Evolutionary conservation across 2,113 vertebrate species (phyloP).

Genomic region (Hyla sarda): DNA sequence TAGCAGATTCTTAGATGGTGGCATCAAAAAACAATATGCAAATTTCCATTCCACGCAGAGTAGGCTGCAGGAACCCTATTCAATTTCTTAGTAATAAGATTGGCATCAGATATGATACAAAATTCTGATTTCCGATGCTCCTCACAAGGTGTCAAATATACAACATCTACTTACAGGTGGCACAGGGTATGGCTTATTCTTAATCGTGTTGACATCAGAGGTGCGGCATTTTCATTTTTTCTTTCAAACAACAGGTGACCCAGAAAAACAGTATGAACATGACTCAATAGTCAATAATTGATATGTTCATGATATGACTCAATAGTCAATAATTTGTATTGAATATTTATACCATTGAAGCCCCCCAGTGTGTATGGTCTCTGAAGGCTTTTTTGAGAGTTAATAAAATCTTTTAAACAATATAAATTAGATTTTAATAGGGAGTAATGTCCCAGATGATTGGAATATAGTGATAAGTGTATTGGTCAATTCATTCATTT

Average conservation of each 20-base stretch:
- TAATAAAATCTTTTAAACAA: background rate
- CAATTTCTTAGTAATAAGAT: too few relatives aligned
- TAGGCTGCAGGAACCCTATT: too few relatives aligned
- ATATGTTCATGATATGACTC: background rate
- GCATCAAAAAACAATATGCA: too few relatives aligned
- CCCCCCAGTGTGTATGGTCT: too few relatives aligned
- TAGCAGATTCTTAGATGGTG: too few relatives aligned
- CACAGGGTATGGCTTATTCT: background rate
- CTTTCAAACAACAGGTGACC: background rate
- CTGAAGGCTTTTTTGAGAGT: too few relatives aligned
- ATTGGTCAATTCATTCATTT: too few relatives aligned
- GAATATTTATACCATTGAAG: too few relatives aligned
- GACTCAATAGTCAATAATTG: background rate
- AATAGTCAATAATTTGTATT: background rate
- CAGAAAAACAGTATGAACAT: background rate
- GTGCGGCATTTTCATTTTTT: background rate
- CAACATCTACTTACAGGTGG: background rate
- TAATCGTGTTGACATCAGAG: conserved; percentile 1
- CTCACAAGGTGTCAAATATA: background rate
- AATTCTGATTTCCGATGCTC: too few relatives aligned
- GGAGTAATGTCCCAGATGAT: background rate
- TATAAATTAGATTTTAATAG: background rate
- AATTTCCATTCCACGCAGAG: too few relatives aligned
- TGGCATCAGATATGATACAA: too few relatives aligned
- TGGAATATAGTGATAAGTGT: background rate